Evolutionary conservation across 1,140 invertebrate genomes (phyloP).

Genomic region (Drosophila lacteicornis): DNA sequence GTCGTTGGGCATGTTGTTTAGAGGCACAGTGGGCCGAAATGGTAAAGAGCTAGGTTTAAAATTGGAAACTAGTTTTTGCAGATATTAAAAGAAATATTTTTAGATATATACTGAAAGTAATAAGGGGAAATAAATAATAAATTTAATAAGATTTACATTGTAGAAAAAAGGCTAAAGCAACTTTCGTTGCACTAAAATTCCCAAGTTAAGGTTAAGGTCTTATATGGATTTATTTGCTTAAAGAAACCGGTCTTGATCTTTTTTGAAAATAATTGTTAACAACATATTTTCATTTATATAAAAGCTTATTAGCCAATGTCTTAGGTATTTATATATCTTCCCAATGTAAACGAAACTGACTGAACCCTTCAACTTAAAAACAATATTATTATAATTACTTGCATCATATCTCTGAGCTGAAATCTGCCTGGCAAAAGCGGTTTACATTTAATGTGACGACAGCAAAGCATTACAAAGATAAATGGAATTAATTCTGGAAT

Average conservation of each 20-base stretch:
- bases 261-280: background rate
- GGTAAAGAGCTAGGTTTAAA: background rate
- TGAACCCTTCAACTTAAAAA: background rate
- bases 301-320: background rate
- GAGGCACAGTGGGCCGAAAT: slow-evolving; percentile 46
- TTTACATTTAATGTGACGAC: slow-evolving; percentile 2
- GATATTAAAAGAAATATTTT: too few species aligned
- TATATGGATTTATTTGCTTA: background rate
- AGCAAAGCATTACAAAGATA: slow-evolving; percentile 6
- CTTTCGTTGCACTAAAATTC: background rate
- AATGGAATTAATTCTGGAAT: slow-evolving; percentile 23
- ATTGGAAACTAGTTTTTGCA: background rate
- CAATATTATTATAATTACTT: slow-evolving; percentile 6
- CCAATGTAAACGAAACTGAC: background rate
- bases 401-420: background rate
- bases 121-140: too few species aligned
- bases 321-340: too few species aligned
- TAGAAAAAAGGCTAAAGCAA: too few species aligned
- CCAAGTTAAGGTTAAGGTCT: background rate
- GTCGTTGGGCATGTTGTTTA: slow-evolving; percentile 49
- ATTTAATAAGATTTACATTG: too few species aligned
- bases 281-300: background rate
- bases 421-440: background rate
- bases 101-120: background rate
- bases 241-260: background rate